Conservation (phyloP, 2,113 vertebrate genomes). For the Xiphophorus couchianus region DNA sequence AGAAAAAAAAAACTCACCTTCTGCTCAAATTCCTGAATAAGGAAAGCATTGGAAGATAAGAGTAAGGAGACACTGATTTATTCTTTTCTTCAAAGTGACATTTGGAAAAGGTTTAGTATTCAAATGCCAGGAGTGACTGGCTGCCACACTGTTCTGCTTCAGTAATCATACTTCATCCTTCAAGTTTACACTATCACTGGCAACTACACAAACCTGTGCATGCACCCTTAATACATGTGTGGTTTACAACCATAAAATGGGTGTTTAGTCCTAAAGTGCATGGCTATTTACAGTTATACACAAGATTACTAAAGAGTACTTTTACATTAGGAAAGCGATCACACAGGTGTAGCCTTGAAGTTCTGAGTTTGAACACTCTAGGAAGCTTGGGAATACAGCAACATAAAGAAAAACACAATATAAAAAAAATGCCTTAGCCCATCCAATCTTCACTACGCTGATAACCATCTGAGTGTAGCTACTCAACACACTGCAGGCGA, state of each 20-base stretch:
- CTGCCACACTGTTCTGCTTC: constrained; percentile 43
- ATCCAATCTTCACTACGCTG: constrained; percentile 62
- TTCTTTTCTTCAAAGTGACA: constrained; percentile 62
- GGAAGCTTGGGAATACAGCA: constrained; percentile 25
- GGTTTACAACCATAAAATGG: neutral
- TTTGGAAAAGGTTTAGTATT: constrained; percentile 55
- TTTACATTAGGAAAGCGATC: constrained; percentile 16
- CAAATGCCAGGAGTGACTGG: constrained; percentile 46
- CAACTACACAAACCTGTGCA: constrained; percentile 3
- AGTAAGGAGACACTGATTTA: constrained; percentile 47
- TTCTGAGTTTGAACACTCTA: constrained; percentile 26
- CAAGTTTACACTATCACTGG: constrained; percentile 26
- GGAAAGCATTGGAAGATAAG: constrained; percentile 29
- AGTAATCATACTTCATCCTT: constrained; percentile 31
- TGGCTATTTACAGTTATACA: neutral
- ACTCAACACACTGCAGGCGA: constrained; percentile 50
- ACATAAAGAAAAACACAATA: constrained; percentile 30
- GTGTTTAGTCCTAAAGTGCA: constrained; percentile 7
- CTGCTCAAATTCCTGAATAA: constrained; percentile 51
- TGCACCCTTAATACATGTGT: constrained; percentile 5
- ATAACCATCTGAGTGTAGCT: constrained; percentile 72
- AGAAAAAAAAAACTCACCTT: constrained; percentile 46
- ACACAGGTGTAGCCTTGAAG: constrained; percentile 25
- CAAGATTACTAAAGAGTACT: constrained; percentile 14
- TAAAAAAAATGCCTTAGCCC: constrained; percentile 50